Percentiles rank a stretch among this genome's conserved stretches.
Evolutionary conservation across 2,888 invertebrate genomes (phyloP).

Genomic region (Onchidella celtica): DNA sequence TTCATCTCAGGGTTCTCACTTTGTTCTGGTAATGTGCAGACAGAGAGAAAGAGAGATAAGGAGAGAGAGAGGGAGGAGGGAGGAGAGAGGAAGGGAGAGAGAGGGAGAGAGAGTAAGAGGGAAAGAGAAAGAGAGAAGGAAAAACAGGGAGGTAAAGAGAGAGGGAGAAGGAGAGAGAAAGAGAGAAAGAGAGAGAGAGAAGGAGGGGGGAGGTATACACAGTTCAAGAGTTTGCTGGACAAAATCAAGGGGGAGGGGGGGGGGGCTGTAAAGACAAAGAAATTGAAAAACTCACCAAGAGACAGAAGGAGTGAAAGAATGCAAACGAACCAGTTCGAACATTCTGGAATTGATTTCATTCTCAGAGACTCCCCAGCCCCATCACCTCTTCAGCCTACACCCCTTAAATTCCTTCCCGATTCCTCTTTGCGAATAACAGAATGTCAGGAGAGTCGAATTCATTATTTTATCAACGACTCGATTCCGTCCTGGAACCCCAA

Average conservation of each 20-base stretch:
- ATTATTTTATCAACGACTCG: too few relatives aligned
- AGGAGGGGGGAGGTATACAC: not conserved
- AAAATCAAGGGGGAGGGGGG: not conserved
- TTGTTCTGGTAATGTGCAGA: too few relatives aligned
- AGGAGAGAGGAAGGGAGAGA: not conserved
- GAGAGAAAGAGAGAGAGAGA: not conserved
- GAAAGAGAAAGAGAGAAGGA: not conserved
- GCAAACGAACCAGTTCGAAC: too few relatives aligned
- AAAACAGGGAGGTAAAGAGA: not conserved
- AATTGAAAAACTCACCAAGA: too few relatives aligned
- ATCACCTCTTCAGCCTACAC: too few relatives aligned
- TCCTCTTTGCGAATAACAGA: too few relatives aligned
- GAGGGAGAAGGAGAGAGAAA: not conserved
- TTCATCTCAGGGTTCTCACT: not conserved
- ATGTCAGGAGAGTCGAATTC: too few relatives aligned
- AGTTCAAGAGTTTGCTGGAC: not conserved
- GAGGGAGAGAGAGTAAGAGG: not conserved
- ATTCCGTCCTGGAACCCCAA: too few relatives aligned
- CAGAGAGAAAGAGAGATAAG: not conserved
- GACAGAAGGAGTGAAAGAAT: too few relatives aligned
- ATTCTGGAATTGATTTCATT: too few relatives aligned
- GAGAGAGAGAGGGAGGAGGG: not conserved
- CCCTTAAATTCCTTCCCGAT: too few relatives aligned
- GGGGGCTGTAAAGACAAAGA: not conserved
- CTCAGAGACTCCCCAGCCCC: too few relatives aligned